Conservation (phyloP, 1,140 invertebrate species). For the Battus philenor region DNA sequence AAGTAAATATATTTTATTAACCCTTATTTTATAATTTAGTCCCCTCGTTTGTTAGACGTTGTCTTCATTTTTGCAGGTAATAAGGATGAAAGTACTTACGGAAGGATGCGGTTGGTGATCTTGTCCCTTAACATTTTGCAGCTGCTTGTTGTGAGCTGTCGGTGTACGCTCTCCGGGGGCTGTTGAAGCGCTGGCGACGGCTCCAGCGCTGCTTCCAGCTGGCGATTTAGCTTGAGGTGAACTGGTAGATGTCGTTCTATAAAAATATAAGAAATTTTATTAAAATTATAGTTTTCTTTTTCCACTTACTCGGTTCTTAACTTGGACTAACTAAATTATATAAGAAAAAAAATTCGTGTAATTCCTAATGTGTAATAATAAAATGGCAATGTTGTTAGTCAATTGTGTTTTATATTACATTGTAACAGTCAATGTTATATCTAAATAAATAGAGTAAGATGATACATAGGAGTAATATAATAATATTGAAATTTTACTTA, state of each 20-base stretch:
- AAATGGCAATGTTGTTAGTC: no score
- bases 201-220: conserved; percentile 79
- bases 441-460: no score
- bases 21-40: not conserved
- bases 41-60: conserved; percentile 2
- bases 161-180: conserved; percentile 79
- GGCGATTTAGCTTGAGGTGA: conserved; percentile 82
- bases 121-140: conserved; percentile 85
- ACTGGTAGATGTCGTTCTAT: conserved; percentile 81
- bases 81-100: conserved; percentile 73
- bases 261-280: not conserved
- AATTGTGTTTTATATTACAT: no score
- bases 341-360: no score
- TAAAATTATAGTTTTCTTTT: no score
- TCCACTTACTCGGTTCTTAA: no score
- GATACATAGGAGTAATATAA: no score
- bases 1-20: not conserved
- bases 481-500: no score
- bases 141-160: conserved; percentile 82
- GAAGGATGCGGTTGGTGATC: conserved; percentile 81
- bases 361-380: no score
- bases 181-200: conserved; percentile 69
- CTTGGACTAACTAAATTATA: no score
- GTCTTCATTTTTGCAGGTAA: not conserved
- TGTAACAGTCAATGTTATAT: no score